Percentiles rank a stretch among this genome's conserved stretches.
Conservation (phyloP, 2,888 invertebrate species). For the Phasia obesa region DNA sequence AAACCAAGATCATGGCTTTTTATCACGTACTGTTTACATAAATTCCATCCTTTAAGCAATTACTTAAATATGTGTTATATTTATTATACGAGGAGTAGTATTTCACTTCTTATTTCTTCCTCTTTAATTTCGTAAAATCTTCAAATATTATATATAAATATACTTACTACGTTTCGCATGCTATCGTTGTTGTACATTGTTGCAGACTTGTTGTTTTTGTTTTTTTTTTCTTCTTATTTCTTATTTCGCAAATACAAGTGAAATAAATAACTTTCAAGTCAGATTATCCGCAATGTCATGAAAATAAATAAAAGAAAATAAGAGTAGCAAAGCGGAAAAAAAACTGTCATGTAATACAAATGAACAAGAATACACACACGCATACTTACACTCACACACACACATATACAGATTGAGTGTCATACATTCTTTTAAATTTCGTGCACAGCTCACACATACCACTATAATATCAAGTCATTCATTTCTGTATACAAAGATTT, state of each 20-base stretch:
- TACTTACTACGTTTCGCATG: conserved; percentile 49
- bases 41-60: conserved; percentile 31
- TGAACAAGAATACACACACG: conserved; percentile 27
- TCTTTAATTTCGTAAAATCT: conserved; percentile 25
- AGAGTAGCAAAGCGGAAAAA: conserved; percentile 27
- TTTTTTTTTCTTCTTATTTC: background rate
- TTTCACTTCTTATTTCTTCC: conserved; percentile 4
- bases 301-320: conserved; percentile 76
- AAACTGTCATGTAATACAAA: conserved; percentile 74
- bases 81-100: conserved; percentile 55
- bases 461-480: conserved; percentile 4
- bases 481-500: conserved; percentile 9
- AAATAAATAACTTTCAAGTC: conserved; percentile 81
- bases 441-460: background rate
- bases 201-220: background rate
- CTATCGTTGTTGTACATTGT: conserved; percentile 15
- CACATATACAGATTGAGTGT: background rate
- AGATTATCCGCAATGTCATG: conserved; percentile 82
- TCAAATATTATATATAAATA: conserved; percentile 48
- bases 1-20: background rate
- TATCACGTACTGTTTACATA: conserved; percentile 35
- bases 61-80: conserved; percentile 56
- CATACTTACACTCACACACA: background rate
- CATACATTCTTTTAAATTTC: background rate
- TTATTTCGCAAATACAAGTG: conserved; percentile 63